Evolutionary conservation across 2,888 invertebrate species (phyloP), one percentile per base, ranked within the genome.

Genomic region (Scrobipalpa atriplicella): DNA sequence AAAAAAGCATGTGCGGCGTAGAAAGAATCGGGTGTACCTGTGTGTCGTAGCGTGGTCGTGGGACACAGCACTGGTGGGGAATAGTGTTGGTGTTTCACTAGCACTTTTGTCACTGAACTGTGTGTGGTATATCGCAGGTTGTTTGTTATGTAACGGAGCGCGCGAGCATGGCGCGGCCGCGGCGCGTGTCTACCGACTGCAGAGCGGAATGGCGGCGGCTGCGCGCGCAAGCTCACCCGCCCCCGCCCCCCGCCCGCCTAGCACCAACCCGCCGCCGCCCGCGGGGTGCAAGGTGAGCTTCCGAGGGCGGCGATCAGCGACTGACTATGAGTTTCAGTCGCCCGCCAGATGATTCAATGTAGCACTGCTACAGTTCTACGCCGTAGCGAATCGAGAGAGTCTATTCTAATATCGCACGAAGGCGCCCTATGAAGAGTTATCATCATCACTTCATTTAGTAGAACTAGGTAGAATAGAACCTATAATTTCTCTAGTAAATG

Each of bases 201-300:
- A 61, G 60, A 60, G 41, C 21, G 58, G 2, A 54, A 54, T 62
- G 65, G 60, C 63, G 68, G 54, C 65, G 64, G n/a, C 56, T 47
- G 68, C 68, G 68, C 66, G 66, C 68, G 68, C 68, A 58, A n/a
- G n/a, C n/a, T n/a, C n/a, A n/a, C n/a, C n/a, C n/a, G n/a, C 38
- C 36, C 0, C 11, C 54, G 60, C 21, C 43, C 19, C 43, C 43
- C 36, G 10, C 63, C 18, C 29, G 13, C 21, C 9, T 5, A n/a
- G 3, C 58, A 8, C 36, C 62, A 19, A 56, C 18, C 51, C 13
- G 11, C 38, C 13, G 36, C 58, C 58, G 43, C 56, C 58, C 54
- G 54, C 2, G 29, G 29, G 29, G n/a, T 3, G 16, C n/a, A 21
- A 58, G 58, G 36, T 6, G n/a, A 1, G n/a, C 58, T 58, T 21